These are phyloP conservation scores for Anguilla obscura DNA, from an alignment of 2,797 vertebrate genomes.

Conservation along the genomic window DNA sequence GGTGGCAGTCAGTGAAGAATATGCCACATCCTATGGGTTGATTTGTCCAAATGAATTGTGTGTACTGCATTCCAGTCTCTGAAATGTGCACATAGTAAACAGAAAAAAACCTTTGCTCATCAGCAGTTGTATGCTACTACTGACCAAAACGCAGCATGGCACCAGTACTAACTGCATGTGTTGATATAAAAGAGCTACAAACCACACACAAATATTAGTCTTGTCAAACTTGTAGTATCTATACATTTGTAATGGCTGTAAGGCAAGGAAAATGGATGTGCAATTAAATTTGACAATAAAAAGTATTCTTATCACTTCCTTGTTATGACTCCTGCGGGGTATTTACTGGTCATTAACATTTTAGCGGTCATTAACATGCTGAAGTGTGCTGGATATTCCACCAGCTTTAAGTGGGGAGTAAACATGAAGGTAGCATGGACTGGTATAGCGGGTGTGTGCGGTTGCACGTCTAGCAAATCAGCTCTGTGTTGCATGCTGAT, in stretches of 20 bases:
- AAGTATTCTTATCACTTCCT: constrained; percentile 79
- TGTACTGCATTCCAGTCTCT: constrained; percentile 51
- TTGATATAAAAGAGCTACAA: constrained; percentile 71
- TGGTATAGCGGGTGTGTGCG: not conserved
- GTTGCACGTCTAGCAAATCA: not conserved
- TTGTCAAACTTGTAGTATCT: constrained; percentile 79
- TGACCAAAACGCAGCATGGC: constrained; percentile 87
- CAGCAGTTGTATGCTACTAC: constrained; percentile 70
- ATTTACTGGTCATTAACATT: not conserved
- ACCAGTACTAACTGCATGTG: constrained; percentile 84
- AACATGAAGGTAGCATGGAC: not conserved
- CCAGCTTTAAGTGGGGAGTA: not conserved
- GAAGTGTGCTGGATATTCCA: not conserved
- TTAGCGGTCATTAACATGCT: constrained; percentile 34
- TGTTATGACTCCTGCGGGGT: constrained; percentile 38
- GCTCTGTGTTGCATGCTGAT: not conserved
- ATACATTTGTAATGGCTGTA: constrained; percentile 78
- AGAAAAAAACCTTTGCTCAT: constrained; percentile 54
- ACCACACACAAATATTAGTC: constrained; percentile 57
- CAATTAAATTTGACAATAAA: constrained; percentile 91
- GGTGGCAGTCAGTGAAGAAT: constrained; percentile 24
- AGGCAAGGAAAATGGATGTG: constrained; percentile 69
- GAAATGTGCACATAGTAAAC: constrained; percentile 51
- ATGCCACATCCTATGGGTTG: constrained; percentile 25
- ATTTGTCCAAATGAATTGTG: constrained; percentile 21